Percentiles rank a stretch among this genome's conserved stretches.
Conservation (phyloP, 2,797 vertebrate species). For the Sebastolobus altivelis region DNA sequence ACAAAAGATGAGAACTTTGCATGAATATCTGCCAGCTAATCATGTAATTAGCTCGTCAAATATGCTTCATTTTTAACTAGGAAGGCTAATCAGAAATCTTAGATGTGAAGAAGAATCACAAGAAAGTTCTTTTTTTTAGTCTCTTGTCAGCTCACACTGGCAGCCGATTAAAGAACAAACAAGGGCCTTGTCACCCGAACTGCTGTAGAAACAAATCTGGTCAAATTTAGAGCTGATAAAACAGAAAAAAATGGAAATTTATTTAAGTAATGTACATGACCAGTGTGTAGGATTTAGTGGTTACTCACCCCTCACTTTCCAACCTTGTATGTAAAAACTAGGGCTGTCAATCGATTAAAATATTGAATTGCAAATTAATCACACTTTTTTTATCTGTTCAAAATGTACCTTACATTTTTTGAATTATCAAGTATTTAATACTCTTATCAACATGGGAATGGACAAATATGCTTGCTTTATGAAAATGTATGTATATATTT, state of each 20-base stretch:
- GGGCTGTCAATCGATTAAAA: too few relatives aligned
- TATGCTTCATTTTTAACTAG: conserved; percentile 19
- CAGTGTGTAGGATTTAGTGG: not conserved
- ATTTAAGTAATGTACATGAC: not conserved
- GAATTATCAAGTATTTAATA: too few relatives aligned
- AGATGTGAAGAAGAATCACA: conserved; percentile 17
- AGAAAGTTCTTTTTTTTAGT: not conserved
- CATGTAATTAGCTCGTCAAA: conserved; percentile 28
- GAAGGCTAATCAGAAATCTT: conserved; percentile 25
- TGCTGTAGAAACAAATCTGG: not conserved
- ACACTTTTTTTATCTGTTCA: too few relatives aligned
- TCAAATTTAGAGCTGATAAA: not conserved
- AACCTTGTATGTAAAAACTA: too few relatives aligned
- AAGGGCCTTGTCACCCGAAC: not conserved
- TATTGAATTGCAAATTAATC: too few relatives aligned
- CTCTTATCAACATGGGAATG: too few relatives aligned
- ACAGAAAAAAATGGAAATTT: not conserved
- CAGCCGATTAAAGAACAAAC: conserved; percentile 20
- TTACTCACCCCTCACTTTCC: too few relatives aligned
- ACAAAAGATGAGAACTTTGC: conserved; percentile 22
- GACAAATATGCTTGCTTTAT: too few relatives aligned
- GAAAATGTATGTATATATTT: too few relatives aligned
- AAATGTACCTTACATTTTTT: too few relatives aligned
- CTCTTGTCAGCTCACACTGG: not conserved
- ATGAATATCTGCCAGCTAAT: conserved; percentile 30